Base-by-base conservation (phyloP, 2,113 vertebrate genomes). In the Narcine bancroftii region DNA sequence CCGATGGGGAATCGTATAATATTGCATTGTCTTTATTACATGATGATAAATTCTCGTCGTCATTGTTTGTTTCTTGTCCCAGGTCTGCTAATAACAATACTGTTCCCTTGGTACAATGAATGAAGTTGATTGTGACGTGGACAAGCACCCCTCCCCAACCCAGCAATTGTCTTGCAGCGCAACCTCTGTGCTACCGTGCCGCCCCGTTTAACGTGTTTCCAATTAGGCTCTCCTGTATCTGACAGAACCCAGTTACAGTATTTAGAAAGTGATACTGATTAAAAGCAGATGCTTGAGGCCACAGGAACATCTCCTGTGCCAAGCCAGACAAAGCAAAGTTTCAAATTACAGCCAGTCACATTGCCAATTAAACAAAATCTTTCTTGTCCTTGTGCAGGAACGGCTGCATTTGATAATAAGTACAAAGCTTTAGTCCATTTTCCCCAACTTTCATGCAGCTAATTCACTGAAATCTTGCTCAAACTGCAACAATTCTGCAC, bases 261-360 rank as follows among this genome's bases (percentile, higher is more conserved):
- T 24, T 60, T 60, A 7, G 53, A 87, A 60, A 87, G 56, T 21
- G 15, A 60, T 42, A 60, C 50, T 60, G 81, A 87, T 87, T 87
- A 21, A 39, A 87, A 60, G 15, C 81, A 87, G 81, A 60, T 56
- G n/a, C n/a, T 60, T 5, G n/a, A 60, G 56, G 81, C 81, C 81
- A 60, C 50, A 60, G n/a, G 36, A 36, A 87, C 56, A 36, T n/a
- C n/a, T 87, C 53, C 33, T 0, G 15, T 60, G 81, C 81, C 50
- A 60, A 87, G 33, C 3, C 81, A 87, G 81, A 87, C 81, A 87
- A 87, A 87, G 81, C 81, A 60, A 39, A 33, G 81, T 56, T 36
- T 60, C 81, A 63, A 87, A 60, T 87, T 87, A 56, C 79, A 53
- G 56, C 33, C 1, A 1, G 5, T n/a, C 4, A 21, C 19, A 15